Base-by-base conservation (phyloP, 2,113 vertebrate genomes). In the Tenrec ecaudatus region DNA sequence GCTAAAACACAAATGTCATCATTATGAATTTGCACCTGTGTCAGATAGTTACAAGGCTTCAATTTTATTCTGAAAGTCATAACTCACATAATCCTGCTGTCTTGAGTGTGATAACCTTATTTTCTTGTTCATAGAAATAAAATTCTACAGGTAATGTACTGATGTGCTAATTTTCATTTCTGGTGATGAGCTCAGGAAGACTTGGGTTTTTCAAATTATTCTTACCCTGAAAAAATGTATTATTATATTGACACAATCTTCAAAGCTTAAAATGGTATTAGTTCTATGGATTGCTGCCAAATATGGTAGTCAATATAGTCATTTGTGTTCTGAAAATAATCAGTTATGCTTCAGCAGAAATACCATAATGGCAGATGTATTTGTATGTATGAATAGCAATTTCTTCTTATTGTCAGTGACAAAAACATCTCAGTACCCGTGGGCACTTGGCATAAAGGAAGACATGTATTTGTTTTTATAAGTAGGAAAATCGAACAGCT, bases 151-250 rank as follows among this genome's bases (percentile, higher is more conserved):
- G 75, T 89, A 95, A 96, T 93, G 94, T 95, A 88, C 88, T 95
- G 91, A 95, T 91, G 89, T 92, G 68, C 85, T 97, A 97, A 95
- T 96, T 96, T 71, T 19, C 36, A 86, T 95, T 96, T 95, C 89
- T 78, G 88, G 5, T n/a, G 33, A 95, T 79, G 69, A 95, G 40
- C 78, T 89, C 64, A 87, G 78, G 84, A 91, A 89, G 40, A 92
- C 81, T 84, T 83, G 77, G 87, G 81, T 79, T 92, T 94, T n/a
- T 96, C 92, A 92, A 89, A 95, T 92, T 93, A 81, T 75, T 93
- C 82, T n/a, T 89, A 68, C 20, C n/a, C 22, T 96, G 89, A 77
- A 76, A 93, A 89, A 76, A 93, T 89, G 25, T 27, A 91, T 94
- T 94, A 53, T 68, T 94, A 69, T 91, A 88, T 92, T 94, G 78